Evolutionary conservation across 2,888 invertebrate genomes (phyloP).

Genomic region (Caradrina kadenii): DNA sequence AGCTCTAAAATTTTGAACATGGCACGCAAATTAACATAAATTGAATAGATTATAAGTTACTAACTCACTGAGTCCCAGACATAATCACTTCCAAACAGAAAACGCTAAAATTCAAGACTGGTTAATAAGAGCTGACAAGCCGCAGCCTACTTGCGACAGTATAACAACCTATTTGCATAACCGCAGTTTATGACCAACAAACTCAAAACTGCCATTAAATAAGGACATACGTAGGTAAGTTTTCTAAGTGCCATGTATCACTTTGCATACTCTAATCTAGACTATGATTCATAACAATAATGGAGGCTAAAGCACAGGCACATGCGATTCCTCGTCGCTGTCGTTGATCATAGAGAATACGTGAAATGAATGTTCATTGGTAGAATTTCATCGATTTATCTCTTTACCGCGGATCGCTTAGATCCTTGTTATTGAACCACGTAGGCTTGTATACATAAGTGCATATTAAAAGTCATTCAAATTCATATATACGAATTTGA

Average conservation of each 20-base stretch:
- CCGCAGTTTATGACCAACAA: conserved; percentile 35
- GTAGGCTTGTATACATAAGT: conserved; percentile 13
- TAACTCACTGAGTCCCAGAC: conserved; percentile 13
- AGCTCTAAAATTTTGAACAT: conserved; percentile 2
- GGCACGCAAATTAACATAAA: conserved; percentile 13
- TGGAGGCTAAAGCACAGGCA: conserved; percentile 43
- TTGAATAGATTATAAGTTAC: not conserved
- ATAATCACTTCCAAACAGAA: conserved; percentile 17
- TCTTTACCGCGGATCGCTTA: conserved; percentile 34
- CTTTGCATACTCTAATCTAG: conserved; percentile 38
- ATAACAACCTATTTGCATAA: conserved; percentile 33
- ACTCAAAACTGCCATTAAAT: conserved; percentile 45
- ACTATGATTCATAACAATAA: conserved; percentile 55
- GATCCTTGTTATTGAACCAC: conserved; percentile 6
- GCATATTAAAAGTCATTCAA: conserved; percentile 10
- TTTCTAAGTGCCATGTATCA: conserved; percentile 42
- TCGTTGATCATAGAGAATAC: conserved; percentile 62
- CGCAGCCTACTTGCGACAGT: conserved; percentile 8
- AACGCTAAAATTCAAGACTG: conserved; percentile 25
- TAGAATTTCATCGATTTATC: conserved; percentile 60
- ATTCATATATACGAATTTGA: too few species aligned
- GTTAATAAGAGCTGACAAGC: conserved; percentile 26
- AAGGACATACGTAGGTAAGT: conserved; percentile 38
- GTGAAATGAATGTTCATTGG: conserved; percentile 68
- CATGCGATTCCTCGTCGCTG: conserved; percentile 38